Evolutionary conservation across 2,888 invertebrate genomes (phyloP), one percentile per base, ranked within the genome.

Genomic region (Cephus pulcher): DNA sequence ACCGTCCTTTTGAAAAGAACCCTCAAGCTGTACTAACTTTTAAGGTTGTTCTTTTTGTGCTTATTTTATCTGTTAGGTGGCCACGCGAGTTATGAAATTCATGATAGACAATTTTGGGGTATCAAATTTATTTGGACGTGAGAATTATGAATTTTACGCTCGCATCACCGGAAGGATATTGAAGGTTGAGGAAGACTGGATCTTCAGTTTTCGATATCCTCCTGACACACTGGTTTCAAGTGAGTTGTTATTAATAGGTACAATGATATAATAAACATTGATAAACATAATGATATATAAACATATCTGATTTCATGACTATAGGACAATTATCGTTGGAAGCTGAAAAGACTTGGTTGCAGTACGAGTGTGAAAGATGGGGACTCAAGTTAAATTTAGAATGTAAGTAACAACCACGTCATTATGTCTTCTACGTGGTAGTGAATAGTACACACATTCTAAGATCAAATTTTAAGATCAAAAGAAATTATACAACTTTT

Each of bases 61-160:
- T 23, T 23, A 56, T 56, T 23, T 23, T 56, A 56, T 75, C 82
- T 81, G 81, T 80, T 91, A 98, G 97, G 96, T 97, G 90, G 98
- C 99, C 83, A 98, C 98, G 68, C 95, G 96, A 88, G 97, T 99
- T 84, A 98, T 99, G 96, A 97, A 98, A 90, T 97, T 98, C 91
- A 95, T 99, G 92, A 99, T 99, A 88, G 98, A 98, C 92, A 98
- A 98, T 93, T 99, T 98, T 93, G 98, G 98, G 80, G 96, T 97
- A 68, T 97, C 97, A 82, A 97, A 98, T 92, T 94, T 99, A 85
- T 99, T 99, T 92, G 99, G 99, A 1, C 95, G 97, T 75, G 96
- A 96, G 81, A 98, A 98, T 92, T 98, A 98, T 91, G 98, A 98
- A 92, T 98, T 97, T 92, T 98, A 98, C 92, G 98, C 98, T 35